Evolutionary conservation across 2,113 vertebrate species (phyloP).

Genomic region (Orycteropus afer): DNA sequence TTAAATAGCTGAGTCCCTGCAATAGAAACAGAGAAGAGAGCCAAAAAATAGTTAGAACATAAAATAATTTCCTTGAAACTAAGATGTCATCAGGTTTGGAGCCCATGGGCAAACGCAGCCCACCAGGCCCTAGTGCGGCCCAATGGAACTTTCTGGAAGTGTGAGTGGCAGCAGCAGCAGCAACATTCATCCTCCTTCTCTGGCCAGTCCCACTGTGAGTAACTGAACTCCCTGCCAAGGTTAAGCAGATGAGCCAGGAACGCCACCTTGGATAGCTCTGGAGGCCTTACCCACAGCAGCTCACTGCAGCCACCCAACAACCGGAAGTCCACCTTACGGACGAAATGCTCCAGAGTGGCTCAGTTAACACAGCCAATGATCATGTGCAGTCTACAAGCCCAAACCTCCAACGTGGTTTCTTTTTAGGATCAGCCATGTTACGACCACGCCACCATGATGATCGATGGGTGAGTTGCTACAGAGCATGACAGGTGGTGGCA

Average conservation of each 20-base stretch:
- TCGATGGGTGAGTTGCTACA: background rate
- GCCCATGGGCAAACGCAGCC: accelerated
- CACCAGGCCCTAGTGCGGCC: accelerated
- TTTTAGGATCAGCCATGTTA: background rate
- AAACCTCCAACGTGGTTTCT: background rate
- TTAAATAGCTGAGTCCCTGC: conserved; percentile 90
- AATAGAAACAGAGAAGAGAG: conserved; percentile 57
- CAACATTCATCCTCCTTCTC: background rate
- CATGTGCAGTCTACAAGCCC: background rate
- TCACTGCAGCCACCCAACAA: background rate
- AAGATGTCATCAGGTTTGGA: background rate
- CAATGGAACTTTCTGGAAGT: background rate
- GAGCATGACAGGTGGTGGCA: background rate
- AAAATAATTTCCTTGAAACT: background rate
- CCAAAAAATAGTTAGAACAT: background rate
- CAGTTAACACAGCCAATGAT: background rate
- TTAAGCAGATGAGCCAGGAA: accelerated
- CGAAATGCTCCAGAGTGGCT: background rate
- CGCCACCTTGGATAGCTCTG: accelerated
- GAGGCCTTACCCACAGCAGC: accelerated
- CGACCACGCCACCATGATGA: background rate
- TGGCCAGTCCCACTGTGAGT: background rate
- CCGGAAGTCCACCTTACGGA: background rate
- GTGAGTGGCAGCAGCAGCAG: background rate
- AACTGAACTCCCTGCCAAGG: background rate